Base-by-base conservation (phyloP, 2,797 vertebrate species). In the Eutrigla gurnardus region DNA sequence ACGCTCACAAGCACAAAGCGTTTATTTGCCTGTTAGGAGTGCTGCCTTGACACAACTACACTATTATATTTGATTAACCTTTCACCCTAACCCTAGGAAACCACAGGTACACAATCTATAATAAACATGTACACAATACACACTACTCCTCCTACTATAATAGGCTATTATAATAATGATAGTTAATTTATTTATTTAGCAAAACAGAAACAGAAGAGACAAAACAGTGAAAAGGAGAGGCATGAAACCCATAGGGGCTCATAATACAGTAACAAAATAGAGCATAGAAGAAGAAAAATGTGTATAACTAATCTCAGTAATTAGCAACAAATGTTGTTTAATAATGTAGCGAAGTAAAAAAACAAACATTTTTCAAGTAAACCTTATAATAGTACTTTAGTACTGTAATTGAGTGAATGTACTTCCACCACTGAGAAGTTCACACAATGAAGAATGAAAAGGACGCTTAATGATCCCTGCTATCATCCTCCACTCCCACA, bases 381-480 rank as follows among this genome's bases (percentile, higher is more conserved):
- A n/a, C 11, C 46, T 49, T 12, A 49, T 33, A 15, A 65, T 32
- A 15, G 4, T 32, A 40, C 13, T 42, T 11, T 32, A 66, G 6
- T n/a, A 17, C 14, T 40, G 18, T 2, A 65, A 12, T 39, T 17
- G 5, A 32, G 14, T 17, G 53, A 65, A 65, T 53, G 14, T 33
- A 15, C 47, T 40, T 42, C 2, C 36, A 25, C n/a, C 13, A 33
- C 36, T 32, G 2, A 40, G n/a, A 47, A 36, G n/a, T 70, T 4
- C 7, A 42, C 40, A 65, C n/a, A 72, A 70, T 72, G 15, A 60
- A 70, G 47, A 78, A 65, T 49, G 55, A 50, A 69, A 60, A 70
- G 35, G 9, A 36, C 73, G 36, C 15, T 69, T 68, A 66, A 73
- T 50, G 53, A 65, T 37, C 45, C 45, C 47, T 25, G 33, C 37